Evolutionary conservation across 1,140 invertebrate genomes (phyloP).

Genomic region (Drosophila kanapiae): DNA sequence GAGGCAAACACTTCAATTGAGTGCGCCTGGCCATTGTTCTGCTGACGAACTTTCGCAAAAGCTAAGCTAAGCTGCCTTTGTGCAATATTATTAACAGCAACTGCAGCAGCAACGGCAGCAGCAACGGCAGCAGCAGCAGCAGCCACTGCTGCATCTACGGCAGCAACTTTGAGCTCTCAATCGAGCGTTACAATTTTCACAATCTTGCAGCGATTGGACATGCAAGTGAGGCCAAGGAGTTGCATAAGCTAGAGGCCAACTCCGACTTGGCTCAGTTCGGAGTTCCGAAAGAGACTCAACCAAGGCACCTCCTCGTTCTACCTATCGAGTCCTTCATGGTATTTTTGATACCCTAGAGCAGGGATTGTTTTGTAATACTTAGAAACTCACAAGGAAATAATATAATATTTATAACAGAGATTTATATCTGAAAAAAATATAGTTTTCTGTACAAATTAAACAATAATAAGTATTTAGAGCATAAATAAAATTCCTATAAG

Average conservation of each 20-base stretch:
- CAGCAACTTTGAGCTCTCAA: constrained; percentile 78
- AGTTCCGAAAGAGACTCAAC: constrained; percentile 4
- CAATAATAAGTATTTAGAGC: too few relatives aligned
- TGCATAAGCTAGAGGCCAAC: constrained; percentile 65
- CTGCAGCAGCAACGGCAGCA: constrained; percentile 35
- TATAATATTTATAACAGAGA: not conserved
- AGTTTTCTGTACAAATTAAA: too few relatives aligned
- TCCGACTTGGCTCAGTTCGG: constrained; percentile 8
- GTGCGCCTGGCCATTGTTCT: constrained; percentile 74
- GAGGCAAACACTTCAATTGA: constrained; percentile 64
- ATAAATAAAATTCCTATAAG: not conserved
- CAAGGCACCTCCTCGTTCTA: constrained; percentile 1
- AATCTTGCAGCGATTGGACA: constrained; percentile 80
- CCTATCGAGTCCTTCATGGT: not conserved
- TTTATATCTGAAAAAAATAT: not conserved
- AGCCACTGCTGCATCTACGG: constrained; percentile 43
- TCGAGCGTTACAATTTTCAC: constrained; percentile 83
- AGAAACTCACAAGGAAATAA: not conserved
- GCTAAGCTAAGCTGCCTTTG: constrained; percentile 55
- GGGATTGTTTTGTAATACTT: not conserved
- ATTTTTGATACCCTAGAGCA: constrained; percentile 9
- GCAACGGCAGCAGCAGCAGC: constrained; percentile 26
- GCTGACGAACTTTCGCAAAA: constrained; percentile 77
- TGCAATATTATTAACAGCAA: constrained; percentile 82
- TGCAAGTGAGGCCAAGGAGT: constrained; percentile 71